These are phyloP conservation scores for Anabacerthia variegaticeps DNA, from an alignment of 2,797 vertebrate species.

Conservation along the genomic window DNA sequence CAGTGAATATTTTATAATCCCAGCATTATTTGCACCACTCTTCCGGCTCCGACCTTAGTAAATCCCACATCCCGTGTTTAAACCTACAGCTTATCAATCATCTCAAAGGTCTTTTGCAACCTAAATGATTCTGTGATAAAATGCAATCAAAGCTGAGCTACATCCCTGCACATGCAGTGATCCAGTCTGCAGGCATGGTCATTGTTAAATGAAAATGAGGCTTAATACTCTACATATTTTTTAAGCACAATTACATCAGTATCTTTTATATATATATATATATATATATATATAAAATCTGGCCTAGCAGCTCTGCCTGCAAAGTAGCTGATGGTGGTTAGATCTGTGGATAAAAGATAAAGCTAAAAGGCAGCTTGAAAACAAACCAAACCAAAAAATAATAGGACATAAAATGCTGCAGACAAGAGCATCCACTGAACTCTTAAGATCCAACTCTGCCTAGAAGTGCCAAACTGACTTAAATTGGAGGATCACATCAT, in stretches of 20 bases:
- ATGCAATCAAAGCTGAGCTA: neutral
- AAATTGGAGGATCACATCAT: constrained; percentile 40
- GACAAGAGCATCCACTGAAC: neutral
- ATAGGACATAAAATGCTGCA: neutral
- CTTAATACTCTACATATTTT: neutral
- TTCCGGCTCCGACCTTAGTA: neutral
- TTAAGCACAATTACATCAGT: neutral
- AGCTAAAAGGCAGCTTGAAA: neutral
- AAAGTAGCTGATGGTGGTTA: neutral
- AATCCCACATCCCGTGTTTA: neutral
- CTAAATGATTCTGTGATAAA: neutral
- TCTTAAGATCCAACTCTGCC: neutral
- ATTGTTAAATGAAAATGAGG: neutral
- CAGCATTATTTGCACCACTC: neutral
- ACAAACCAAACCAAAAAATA: neutral
- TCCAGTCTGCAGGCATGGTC: neutral
- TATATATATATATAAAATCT: neutral
- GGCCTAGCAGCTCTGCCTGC: neutral
- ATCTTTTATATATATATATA: neutral
- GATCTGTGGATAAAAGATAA: neutral
- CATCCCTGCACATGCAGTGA: fast-evolving
- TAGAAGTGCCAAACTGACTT: constrained; percentile 10
- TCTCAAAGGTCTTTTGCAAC: neutral
- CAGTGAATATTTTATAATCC: neutral
- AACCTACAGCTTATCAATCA: neutral